These are phyloP conservation scores for Bungarus multicinctus DNA, from an alignment of 2,113 vertebrate species.

Conservation along the genomic window DNA sequence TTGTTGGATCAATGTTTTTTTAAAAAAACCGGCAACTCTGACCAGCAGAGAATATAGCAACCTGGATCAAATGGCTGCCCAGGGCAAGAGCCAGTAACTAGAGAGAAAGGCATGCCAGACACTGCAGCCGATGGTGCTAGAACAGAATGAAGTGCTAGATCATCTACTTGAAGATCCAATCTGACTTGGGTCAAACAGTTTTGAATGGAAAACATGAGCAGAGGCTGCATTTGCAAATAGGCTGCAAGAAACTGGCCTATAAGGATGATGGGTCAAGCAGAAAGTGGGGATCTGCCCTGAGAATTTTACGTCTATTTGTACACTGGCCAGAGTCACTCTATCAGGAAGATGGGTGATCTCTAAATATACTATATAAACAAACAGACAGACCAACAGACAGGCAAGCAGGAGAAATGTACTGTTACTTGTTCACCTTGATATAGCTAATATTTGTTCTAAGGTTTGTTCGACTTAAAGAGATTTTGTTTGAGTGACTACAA, in stretches of 20 bases:
- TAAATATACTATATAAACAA: background rate
- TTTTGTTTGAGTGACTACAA: background rate
- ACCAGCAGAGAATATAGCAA: background rate
- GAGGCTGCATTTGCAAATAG: background rate
- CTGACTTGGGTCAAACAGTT: background rate
- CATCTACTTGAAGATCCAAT: background rate
- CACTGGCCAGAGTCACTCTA: background rate
- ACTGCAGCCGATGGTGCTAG: background rate
- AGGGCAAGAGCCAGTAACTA: background rate
- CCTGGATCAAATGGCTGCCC: background rate
- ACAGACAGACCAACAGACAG: background rate
- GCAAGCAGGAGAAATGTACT: constrained; percentile 17
- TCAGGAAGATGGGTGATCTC: background rate
- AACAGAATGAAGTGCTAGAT: background rate
- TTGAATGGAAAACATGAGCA: background rate
- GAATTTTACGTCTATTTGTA: background rate
- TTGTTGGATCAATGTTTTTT: background rate
- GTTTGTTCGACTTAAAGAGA: background rate
- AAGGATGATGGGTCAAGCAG: background rate
- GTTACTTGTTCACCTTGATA: background rate
- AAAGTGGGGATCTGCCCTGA: background rate
- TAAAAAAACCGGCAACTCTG: background rate
- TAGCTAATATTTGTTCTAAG: background rate
- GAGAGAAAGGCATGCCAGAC: background rate
- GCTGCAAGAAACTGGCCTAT: background rate